Base-by-base conservation (phyloP, 2,888 invertebrate species). In the Chouioia cunea region DNA sequence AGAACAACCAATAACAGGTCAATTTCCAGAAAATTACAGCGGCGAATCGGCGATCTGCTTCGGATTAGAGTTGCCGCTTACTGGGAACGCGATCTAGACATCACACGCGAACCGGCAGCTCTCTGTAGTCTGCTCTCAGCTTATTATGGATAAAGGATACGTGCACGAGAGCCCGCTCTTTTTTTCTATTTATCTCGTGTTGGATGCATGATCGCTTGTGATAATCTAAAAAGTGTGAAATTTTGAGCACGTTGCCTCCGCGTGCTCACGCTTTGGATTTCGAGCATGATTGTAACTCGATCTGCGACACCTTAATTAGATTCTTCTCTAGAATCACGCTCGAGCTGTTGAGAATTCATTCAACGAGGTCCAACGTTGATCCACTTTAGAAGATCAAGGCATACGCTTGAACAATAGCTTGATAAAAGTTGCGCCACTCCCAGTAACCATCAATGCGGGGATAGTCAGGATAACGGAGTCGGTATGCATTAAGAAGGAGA, bases 1-100 rank as follows among this genome's bases (percentile, higher is more conserved):
- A 72, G 68, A 72, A 68, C 62, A 59, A 63, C 53, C 27, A 56
- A 65, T 62, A 65, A 69, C 60, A 65, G 73, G 65, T 70, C 70
- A 65, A 73, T 73, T 70, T 73, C 47, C 56, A 64, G 62, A 69
- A 70, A 66, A 73, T 73, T 73, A 66, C 62, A 65, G 65, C 69
- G n/a, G n/a, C n/a, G n/a, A n/a, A n/a, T n/a, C 66, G 48, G 53
- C 27, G 6, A 4, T 58, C 58, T 73, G 65, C 46, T 73, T 65
- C 60, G 68, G 72, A 69, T 69, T 72, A 59, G 22, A 43, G 46
- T 69, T 69, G 57, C 44, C 57, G 57, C 62, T 27, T 56, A 62
- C 62, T 62, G 56, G 56, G 56, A 48, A 68, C 53, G 68, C 56
- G 23, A 63, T 62, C 36, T 68, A 68, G 48, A 63, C 57, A 68